phyloP scores from a whole-genome alignment of 2,888 invertebrate genomes.

The Lissocephala sabroskyi region DNA sequence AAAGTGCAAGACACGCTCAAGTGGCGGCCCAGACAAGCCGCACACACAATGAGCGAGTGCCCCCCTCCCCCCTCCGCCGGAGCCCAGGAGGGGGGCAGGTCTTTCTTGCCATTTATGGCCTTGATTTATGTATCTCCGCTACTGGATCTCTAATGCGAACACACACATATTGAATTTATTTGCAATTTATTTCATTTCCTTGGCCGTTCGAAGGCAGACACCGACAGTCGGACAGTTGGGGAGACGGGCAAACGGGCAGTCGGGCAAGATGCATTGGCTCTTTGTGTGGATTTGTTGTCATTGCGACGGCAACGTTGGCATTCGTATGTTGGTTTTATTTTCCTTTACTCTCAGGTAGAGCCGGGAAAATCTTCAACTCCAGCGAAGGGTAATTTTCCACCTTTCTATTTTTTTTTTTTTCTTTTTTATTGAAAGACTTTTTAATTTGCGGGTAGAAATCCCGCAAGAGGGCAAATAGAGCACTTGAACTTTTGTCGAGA shows the following conservation, averaged over 20 bases:
- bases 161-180: slow-evolving; percentile 49
- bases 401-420: no score
- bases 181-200: slow-evolving; percentile 60
- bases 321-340: no score
- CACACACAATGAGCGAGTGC: slow-evolving; percentile 23
- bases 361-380: no score
- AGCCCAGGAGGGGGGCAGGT: no score
- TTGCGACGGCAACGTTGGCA: no score
- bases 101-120: slow-evolving; percentile 58
- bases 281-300: slow-evolving; percentile 3
- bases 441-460: neutral
- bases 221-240: no score
- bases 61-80: no score
- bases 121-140: slow-evolving; percentile 58
- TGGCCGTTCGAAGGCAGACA: slow-evolving; percentile 51
- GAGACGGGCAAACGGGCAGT: no score
- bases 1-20: slow-evolving; percentile 38
- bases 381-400: neutral
- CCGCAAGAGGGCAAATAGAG: no score
- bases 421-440: slow-evolving; percentile 7
- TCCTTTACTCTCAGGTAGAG: no score
- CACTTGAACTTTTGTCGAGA: no score
- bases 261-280: neutral
- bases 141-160: slow-evolving; percentile 58
- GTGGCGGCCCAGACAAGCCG: slow-evolving; percentile 19